Evolutionary conservation across 2,797 vertebrate genomes (phyloP).

Genomic region (Leptatherina wallacei): DNA sequence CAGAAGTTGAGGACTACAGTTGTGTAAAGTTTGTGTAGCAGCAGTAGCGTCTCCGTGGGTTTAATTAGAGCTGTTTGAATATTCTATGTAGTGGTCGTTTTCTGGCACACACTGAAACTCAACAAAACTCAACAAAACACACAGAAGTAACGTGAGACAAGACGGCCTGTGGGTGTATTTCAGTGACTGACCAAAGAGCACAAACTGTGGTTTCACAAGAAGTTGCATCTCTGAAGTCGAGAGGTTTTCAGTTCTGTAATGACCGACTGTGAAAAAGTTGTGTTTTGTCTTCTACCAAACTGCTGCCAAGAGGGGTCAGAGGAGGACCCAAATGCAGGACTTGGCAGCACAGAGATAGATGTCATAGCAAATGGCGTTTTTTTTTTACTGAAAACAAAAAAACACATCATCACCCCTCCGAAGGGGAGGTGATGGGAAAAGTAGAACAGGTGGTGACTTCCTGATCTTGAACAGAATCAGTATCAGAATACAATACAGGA

Average conservation of each 20-base stretch:
- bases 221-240: neutral
- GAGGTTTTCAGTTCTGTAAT: neutral
- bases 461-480: too few relatives aligned
- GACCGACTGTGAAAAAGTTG: neutral
- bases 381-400: too few relatives aligned
- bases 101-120: constrained; percentile 28
- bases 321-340: too few relatives aligned
- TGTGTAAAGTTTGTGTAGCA: constrained; percentile 15
- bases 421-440: too few relatives aligned
- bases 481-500: too few relatives aligned
- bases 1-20: neutral
- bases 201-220: neutral
- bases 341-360: too few relatives aligned
- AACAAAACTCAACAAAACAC: constrained; percentile 22
- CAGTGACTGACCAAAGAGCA: neutral
- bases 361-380: too few relatives aligned
- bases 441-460: too few relatives aligned
- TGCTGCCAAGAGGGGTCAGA: too few relatives aligned
- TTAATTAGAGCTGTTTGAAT: constrained; percentile 62
- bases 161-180: neutral
- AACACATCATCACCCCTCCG: too few relatives aligned
- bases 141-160: neutral
- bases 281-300: too few relatives aligned
- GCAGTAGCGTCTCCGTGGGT: constrained; percentile 59
- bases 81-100: constrained; percentile 29